Evolutionary conservation across 2,113 vertebrate species (phyloP).

Genomic region (Hippopotamus amphibius): DNA sequence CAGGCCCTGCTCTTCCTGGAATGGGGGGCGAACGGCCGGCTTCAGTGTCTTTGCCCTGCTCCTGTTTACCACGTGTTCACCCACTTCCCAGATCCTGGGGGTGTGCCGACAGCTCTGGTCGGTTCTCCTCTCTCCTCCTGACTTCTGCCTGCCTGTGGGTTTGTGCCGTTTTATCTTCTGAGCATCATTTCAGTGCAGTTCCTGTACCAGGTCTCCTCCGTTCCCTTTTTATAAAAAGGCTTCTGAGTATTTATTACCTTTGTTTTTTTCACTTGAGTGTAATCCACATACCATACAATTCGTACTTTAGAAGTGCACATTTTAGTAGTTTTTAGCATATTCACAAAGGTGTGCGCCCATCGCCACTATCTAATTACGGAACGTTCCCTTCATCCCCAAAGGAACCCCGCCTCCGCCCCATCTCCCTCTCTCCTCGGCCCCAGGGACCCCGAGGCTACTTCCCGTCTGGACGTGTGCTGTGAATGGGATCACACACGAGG

Average conservation of each 20-base stretch:
- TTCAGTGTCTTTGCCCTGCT: background rate
- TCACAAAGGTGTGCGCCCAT: background rate
- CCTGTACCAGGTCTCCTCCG: background rate
- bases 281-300: background rate
- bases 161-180: background rate
- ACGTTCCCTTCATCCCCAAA: background rate
- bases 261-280: background rate
- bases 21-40: background rate
- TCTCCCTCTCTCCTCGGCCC: background rate
- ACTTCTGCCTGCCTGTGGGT: background rate
- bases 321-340: background rate
- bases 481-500: rapidly evolving
- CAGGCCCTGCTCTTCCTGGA: background rate
- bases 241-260: background rate
- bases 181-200: background rate
- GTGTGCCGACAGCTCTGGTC: background rate
- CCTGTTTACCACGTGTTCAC: background rate
- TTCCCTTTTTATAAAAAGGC: background rate
- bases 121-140: background rate
- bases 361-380: background rate
- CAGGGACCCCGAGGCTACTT: background rate
- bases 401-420: rapidly evolving
- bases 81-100: background rate
- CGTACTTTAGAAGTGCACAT: background rate
- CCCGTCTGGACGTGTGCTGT: background rate